Evolutionary conservation across 1,140 invertebrate genomes (phyloP), one percentile per base, ranked within the genome.

Genomic region (Tetragnatha versicolor): DNA sequence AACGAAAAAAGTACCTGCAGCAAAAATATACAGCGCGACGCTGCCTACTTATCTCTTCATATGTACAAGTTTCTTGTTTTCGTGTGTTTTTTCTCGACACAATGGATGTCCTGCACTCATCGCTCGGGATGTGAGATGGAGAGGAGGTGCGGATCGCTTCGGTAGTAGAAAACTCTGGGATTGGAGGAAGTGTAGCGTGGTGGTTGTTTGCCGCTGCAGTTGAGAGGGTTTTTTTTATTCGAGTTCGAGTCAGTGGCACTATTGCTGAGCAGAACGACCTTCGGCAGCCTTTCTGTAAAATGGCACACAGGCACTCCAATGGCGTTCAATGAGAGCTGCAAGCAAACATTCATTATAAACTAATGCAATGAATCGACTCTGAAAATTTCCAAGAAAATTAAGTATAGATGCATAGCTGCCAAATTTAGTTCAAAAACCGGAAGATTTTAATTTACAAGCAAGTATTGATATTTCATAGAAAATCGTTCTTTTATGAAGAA

Each of bases 31-130:
- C 61, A 65, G 61, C 61, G 27, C 22, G 22, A 65, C 10, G 61
- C 61, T 65, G 61, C 61, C 61, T 65, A 65, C 61, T 65, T 31
- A 65, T 65, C 61, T 65, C n/a, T n/a, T n/a, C n/a, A n/a, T 65
- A 65, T 65, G 22, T 65, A 65, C 61, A 65, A 65, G 61, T 65
- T 65, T 65, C 9, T 42, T 65, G 37, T 53, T 20, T 20, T 53
- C 27, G 17, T 27, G 6, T 25, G 14, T 14, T 55, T 27, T 55
- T 25, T n/a, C n/a, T n/a, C n/a, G n/a, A n/a, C 27, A 27, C 9
- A 39, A 17, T 39, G 35, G 61, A 27, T 42, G 61, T 58, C 55
- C 20, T 65, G 29, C 27, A 42, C 42, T 31, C 61, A 39, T 42
- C 20, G 20, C 37, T 29, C 12, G 14, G 27, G 39, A 10, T 17